Evolutionary conservation across 2,797 vertebrate genomes (phyloP).

Genomic region (Taenioides sp.): DNA sequence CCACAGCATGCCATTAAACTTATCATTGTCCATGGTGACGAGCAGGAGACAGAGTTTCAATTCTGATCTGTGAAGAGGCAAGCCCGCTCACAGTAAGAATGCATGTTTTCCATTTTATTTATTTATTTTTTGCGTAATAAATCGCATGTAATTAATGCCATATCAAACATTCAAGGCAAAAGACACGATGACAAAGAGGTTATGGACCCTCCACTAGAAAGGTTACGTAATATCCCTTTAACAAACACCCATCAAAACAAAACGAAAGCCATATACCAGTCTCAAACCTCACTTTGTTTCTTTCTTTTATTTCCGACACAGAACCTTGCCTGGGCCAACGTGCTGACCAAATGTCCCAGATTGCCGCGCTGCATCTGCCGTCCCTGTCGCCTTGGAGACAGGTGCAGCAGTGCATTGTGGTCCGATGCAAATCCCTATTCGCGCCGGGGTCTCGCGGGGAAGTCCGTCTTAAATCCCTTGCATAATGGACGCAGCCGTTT

Average conservation of each 20-base stretch:
- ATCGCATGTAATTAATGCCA: too few relatives aligned
- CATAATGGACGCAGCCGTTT: conserved; percentile 93
- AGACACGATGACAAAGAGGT: too few relatives aligned
- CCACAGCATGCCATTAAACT: too few relatives aligned
- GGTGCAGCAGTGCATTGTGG: conserved; percentile 83
- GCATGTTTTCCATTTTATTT: too few relatives aligned
- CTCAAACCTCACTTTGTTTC: not conserved
- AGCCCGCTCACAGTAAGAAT: too few relatives aligned
- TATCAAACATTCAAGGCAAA: too few relatives aligned
- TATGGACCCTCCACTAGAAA: too few relatives aligned
- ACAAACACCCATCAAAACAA: not conserved
- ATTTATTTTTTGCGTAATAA: too few relatives aligned
- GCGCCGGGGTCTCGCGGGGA: conserved; percentile 76
- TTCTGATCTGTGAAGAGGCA: too few relatives aligned
- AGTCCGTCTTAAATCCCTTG: conserved; percentile 92
- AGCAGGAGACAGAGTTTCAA: too few relatives aligned
- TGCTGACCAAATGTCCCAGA: conserved; percentile 28
- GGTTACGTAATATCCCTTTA: not conserved
- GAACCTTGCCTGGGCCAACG: not conserved
- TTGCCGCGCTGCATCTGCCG: conserved; percentile 56
- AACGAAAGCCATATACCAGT: not conserved
- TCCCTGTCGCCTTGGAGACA: conserved; percentile 33
- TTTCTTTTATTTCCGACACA: not conserved
- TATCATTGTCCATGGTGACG: too few relatives aligned
- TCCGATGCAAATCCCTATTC: conserved; percentile 87